Evolutionary conservation across 2,797 vertebrate genomes (phyloP).

Genomic region (Melanotaenia trifasciata): DNA sequence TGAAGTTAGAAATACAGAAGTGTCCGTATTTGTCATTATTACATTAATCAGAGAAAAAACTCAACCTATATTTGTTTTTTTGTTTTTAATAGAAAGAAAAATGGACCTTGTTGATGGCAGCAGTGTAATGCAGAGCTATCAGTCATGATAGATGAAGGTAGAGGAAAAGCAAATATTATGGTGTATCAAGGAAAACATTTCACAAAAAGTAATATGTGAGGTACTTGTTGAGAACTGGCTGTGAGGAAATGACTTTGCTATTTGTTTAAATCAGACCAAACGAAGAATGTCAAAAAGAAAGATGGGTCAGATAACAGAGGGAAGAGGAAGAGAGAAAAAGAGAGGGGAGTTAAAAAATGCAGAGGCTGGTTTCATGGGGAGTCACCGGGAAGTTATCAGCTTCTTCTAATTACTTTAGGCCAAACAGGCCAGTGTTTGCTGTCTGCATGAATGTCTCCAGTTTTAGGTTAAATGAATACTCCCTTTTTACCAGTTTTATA

Average conservation of each 20-base stretch:
- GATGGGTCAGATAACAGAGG: constrained; percentile 4
- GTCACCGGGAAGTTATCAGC: constrained; percentile 80
- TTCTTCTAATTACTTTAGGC: constrained; percentile 75
- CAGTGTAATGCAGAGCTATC: constrained; percentile 6
- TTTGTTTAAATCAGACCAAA: constrained; percentile 14
- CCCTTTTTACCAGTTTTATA: not conserved
- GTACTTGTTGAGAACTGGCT: constrained; percentile 5
- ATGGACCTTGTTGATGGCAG: constrained; percentile 12
- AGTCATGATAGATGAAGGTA: constrained; percentile 16
- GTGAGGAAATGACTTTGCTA: constrained; percentile 7
- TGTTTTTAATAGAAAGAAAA: constrained; percentile 17
- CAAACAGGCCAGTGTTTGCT: constrained; percentile 35
- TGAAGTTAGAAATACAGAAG: constrained; percentile 11
- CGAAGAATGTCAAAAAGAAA: constrained; percentile 17
- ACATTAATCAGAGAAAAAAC: not conserved
- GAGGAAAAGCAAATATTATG: constrained; percentile 5
- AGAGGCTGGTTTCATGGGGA: constrained; percentile 62
- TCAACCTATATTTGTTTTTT: constrained; percentile 22
- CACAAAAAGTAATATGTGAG: not conserved
- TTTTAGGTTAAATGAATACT: too few species aligned
- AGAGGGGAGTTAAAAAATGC: constrained; percentile 9
- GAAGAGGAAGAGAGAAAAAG: constrained; percentile 11
- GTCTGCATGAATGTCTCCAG: constrained; percentile 11
- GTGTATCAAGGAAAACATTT: not conserved
- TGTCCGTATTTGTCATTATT: not conserved